These are phyloP conservation scores for Enoplosus armatus DNA, from an alignment of 2,797 vertebrate genomes.

Conservation along the genomic window DNA sequence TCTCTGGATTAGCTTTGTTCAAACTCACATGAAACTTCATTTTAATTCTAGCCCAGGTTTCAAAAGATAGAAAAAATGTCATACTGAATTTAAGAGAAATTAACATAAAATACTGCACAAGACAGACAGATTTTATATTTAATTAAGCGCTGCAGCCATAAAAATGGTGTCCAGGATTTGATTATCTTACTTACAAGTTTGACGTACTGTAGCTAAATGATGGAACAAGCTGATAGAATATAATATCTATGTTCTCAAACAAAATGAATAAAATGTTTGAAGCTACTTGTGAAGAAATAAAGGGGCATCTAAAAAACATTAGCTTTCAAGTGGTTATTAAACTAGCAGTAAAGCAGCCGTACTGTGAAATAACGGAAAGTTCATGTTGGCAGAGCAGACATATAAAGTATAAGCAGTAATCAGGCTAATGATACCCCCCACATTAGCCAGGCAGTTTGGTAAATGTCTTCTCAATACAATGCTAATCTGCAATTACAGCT, in stretches of 20 bases:
- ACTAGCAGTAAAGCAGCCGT: slow-evolving; percentile 25
- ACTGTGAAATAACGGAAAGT: slow-evolving; percentile 42
- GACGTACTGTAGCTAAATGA: neutral
- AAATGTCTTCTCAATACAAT: slow-evolving; percentile 48
- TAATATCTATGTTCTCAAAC: neutral
- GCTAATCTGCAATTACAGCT: slow-evolving; percentile 64
- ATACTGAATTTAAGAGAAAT: neutral
- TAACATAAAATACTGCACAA: neutral
- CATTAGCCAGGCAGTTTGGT: slow-evolving; percentile 54
- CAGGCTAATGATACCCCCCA: slow-evolving; percentile 53
- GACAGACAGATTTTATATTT: neutral
- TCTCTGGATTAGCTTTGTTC: slow-evolving; percentile 9
- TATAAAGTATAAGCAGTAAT: slow-evolving; percentile 52
- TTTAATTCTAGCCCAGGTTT: neutral
- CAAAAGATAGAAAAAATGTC: neutral
- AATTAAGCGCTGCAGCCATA: neutral
- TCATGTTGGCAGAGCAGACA: slow-evolving; percentile 45
- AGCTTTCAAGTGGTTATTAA: slow-evolving; percentile 40
- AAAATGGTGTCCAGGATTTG: neutral
- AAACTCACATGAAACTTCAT: slow-evolving; percentile 10
- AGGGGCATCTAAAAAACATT: neutral
- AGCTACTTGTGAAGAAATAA: slow-evolving; percentile 7
- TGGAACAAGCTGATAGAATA: neutral
- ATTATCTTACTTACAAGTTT: neutral
- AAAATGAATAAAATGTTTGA: slow-evolving; percentile 13